Evolutionary conservation across 2,797 vertebrate genomes (phyloP), one percentile per base, ranked within the genome.

Genomic region (Siniperca undulata): DNA sequence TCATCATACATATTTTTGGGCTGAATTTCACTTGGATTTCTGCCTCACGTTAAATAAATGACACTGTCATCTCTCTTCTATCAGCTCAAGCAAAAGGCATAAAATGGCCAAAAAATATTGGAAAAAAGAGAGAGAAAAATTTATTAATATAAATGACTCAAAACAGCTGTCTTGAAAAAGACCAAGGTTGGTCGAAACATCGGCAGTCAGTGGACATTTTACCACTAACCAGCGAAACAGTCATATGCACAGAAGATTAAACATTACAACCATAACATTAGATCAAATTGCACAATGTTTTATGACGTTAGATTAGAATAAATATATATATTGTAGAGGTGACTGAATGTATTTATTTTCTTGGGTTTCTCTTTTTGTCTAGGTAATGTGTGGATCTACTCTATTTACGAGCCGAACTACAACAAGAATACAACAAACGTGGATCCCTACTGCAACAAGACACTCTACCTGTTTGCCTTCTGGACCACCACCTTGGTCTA

Each of bases 331-430:
- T 22, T 53, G 52, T 11, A 53, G 10, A 55, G 12, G 53, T 55
- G 52, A 53, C 52, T 12, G 9, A 53, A 53, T 58, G 10, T 30
- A 60, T n/a, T 42, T 14, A 27, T 66, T 36, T 0, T 42, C 11
- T 14, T 17, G 12, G 0, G 3, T 34, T n/a, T 46, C 7, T 24
- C 36, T 52, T 66, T 9, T 24, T 42, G 20, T 38, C 19, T 10
- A 95, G 95, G 95, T 65, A 92, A 93, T 1, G 86, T 94, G 79
- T 96, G 94, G 95, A 91, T 96, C 81, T 96, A 94, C 77, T 94
- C 95, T 2, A 91, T 95, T 79, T 94, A 95, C 74, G 1, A 92
- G 78, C 93, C 94, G 3, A 90, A 68, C 83, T 95, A 88, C 79
- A 34, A 56, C 56, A 87, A 85, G 67, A 91, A 67, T 36, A 0